phyloP scores from a whole-genome alignment of 2,797 vertebrate species.

The Oceanodroma leucorhoa region DNA sequence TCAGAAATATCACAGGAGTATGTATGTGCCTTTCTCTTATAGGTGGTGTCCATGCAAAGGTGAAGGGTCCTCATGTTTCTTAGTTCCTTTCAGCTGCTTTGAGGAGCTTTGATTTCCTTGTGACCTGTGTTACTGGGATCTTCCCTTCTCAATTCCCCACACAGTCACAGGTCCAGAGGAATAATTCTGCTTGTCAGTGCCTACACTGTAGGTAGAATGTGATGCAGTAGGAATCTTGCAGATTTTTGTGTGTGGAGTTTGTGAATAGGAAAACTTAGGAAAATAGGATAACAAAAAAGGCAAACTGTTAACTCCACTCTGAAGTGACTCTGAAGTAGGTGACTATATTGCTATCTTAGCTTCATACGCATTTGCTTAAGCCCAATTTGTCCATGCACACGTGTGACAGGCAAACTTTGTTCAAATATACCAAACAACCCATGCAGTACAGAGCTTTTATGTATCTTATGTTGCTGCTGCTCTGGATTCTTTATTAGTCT shows the following conservation, averaged over 20 bases:
- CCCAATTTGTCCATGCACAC: neutral
- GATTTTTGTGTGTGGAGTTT: neutral
- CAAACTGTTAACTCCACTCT: neutral
- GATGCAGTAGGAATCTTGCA: neutral
- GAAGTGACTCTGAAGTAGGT: neutral
- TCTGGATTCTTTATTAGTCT: neutral
- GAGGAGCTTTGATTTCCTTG: neutral
- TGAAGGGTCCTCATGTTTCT: neutral
- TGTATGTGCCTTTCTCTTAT: neutral
- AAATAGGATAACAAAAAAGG: neutral
- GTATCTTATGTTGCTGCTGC: neutral
- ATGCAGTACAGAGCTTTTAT: neutral
- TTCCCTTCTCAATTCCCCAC: neutral
- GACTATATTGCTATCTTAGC: neutral
- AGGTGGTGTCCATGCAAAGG: neutral
- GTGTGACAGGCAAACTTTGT: neutral
- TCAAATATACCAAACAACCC: neutral
- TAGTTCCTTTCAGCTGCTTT: neutral
- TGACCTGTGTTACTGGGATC: neutral
- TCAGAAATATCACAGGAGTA: neutral
- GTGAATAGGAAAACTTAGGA: neutral
- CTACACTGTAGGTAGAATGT: fast-evolving
- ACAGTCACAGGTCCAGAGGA: neutral
- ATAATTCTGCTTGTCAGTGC: neutral
- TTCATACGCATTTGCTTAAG: neutral